A percentile compares a stretch with the other conserved stretches of the same genome.
These are phyloP conservation scores for Chroicocephalus ridibundus DNA, from an alignment of 2,113 vertebrate genomes.

Conservation along the genomic window DNA sequence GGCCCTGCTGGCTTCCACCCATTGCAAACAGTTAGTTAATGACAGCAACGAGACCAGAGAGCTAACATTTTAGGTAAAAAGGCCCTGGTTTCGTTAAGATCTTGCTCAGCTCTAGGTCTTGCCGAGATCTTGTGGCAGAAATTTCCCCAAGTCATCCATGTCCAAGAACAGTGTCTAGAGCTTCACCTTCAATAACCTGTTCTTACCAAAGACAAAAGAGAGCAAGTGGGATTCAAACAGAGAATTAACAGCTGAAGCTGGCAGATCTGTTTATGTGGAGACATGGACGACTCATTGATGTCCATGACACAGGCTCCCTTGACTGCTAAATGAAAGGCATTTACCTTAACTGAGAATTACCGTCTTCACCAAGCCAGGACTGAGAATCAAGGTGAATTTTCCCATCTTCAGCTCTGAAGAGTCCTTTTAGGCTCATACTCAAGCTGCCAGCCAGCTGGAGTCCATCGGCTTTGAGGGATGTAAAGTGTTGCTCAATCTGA, in stretches of 20 bases:
- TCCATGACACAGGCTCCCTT: background rate
- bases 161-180: background rate
- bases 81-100: background rate
- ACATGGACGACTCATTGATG: background rate
- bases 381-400: background rate
- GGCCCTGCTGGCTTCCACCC: background rate
- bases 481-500: rapidly evolving
- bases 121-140: background rate
- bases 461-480: background rate
- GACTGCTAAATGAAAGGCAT: background rate
- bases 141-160: background rate
- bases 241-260: background rate
- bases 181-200: background rate
- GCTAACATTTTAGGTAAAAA: background rate
- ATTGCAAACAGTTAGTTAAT: background rate
- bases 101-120: background rate
- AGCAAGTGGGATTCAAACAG: background rate
- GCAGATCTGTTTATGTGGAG: rapidly evolving
- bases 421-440: background rate
- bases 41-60: background rate
- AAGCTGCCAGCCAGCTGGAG: background rate
- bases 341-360: background rate
- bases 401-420: background rate
- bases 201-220: background rate
- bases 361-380: background rate